A percentile compares a stretch with the other conserved stretches of the same genome.
phyloP scores from a whole-genome alignment of 37 sponge, comb jelly and placozoan genomes.

The Hormiphora californensis region DNA sequence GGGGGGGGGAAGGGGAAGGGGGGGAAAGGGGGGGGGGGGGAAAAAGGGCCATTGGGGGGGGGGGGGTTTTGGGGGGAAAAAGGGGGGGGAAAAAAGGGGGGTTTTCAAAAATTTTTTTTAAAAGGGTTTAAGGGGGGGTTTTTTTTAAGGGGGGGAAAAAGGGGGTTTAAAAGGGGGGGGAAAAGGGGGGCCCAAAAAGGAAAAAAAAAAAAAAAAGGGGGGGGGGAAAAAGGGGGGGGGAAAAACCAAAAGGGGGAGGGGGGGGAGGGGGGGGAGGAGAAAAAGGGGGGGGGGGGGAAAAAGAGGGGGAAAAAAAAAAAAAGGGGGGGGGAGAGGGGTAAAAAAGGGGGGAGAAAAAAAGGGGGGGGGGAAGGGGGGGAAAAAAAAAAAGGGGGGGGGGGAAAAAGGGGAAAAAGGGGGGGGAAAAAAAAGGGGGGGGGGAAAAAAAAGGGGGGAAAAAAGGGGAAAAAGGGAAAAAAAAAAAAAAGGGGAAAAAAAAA shows the following conservation, averaged over 20 bases:
- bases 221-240: no score
- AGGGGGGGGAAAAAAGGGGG: no score
- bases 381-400: not conserved
- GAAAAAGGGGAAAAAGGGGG: not conserved
- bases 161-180: not conserved
- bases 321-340: not conserved
- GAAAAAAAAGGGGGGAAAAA: not conserved
- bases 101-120: no score
- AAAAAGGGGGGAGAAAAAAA: not conserved
- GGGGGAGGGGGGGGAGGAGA: not conserved
- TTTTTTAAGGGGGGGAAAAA: not conserved
- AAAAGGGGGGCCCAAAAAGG: not conserved
- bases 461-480: not conserved
- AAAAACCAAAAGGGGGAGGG: not conserved
- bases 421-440: not conserved
- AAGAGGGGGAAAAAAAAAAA: not conserved
- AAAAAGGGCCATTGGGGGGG: no score
- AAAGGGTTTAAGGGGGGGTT: no score
- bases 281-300: not conserved
- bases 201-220: not conserved
- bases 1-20: no score
- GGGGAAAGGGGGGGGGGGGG: no score
- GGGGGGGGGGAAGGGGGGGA: not conserved
- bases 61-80: no score
- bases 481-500: not conserved